Evolutionary conservation across 2,888 invertebrate species (phyloP), one percentile per base, ranked within the genome.

Genomic region (Theristus sp.): DNA sequence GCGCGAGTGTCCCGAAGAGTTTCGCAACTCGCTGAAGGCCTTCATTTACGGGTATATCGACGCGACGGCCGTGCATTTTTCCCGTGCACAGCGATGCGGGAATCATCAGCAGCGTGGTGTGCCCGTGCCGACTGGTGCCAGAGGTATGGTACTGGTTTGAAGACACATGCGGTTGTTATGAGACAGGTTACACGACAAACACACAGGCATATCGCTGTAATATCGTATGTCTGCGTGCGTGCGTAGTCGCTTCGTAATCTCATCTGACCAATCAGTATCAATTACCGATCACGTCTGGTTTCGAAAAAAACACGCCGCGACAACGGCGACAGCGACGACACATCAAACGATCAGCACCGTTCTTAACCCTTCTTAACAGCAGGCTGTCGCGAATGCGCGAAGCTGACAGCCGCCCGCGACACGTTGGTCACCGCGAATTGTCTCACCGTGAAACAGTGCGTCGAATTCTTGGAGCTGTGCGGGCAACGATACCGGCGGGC

Each of bases 391-490:
- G n/a, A 10, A n/a, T 49, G 49, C n/a, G n/a, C 20, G 3, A 17
- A 24, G n/a, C 49, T 20, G 49, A 52, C 49, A 2, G 30, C 54
- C 22, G 22, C 27, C 22, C 46, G 53, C 24, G 2, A 29, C 1
- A 1, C 2, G n/a, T 49, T 52, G 22, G 2, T 27, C 2, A 1
- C 27, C 1, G 1, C 31, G 25, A 20, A 55, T 17, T 27, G 54
- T 24, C 30, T 59, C 25, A 31, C 54, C 25, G 38, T 10, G 31
- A 80, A 82, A 22, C 86, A 86, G 73, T 71, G 84, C 57, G 82
- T 83, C 56, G 83, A 83, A 65, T 87, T 87, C 75, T 77, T 88
- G 62, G 82, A 85, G 64, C 82, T 84, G 26, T 89, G 89, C 72
- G 84, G 85, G 68, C 83, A 86, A 72, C 94, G 94, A 58, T 54